Conservation (phyloP, 2,888 invertebrate genomes). For the Microdon myrmicae region DNA sequence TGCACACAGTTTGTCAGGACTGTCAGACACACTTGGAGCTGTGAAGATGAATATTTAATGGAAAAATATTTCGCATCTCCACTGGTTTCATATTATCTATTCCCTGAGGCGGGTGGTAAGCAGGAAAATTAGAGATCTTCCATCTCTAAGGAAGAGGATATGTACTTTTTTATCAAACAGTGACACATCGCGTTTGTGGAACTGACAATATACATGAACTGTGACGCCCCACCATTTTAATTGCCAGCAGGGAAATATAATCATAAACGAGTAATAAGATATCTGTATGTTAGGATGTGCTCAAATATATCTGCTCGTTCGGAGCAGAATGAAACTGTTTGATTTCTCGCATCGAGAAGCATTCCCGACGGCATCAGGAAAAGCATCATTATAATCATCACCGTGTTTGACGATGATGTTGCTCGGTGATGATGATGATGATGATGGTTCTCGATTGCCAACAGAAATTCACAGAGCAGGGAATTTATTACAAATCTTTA, state of each 20-base stretch:
- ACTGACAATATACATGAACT: slow-evolving; percentile 25
- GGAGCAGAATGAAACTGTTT: not conserved
- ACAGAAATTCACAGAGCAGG: slow-evolving; percentile 4
- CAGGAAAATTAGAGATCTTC: slow-evolving; percentile 5
- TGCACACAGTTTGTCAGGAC: no score
- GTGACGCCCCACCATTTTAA: slow-evolving; percentile 22
- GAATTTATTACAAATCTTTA: slow-evolving; percentile 3
- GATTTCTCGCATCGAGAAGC: slow-evolving; percentile 22
- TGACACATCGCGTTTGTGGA: slow-evolving; percentile 5
- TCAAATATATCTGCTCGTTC: not conserved
- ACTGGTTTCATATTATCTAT: slow-evolving; percentile 32
- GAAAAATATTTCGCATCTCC: slow-evolving; percentile 14
- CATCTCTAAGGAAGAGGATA: not conserved
- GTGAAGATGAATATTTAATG: slow-evolving; percentile 26
- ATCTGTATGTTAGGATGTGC: not conserved
- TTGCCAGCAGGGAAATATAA: slow-evolving; percentile 21
- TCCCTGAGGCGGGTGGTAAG: slow-evolving; percentile 5
- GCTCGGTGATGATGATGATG: slow-evolving; percentile 10
- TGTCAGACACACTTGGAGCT: not conserved
- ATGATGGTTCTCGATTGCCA: not conserved
- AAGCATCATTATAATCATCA: slow-evolving; percentile 18
- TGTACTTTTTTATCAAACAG: slow-evolving; percentile 3
- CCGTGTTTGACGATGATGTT: slow-evolving; percentile 6
- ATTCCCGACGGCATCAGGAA: slow-evolving; percentile 13
- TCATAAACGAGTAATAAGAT: slow-evolving; percentile 18